Conservation (phyloP, 2,888 invertebrate species). For the Sphaerophoria taeniata region DNA sequence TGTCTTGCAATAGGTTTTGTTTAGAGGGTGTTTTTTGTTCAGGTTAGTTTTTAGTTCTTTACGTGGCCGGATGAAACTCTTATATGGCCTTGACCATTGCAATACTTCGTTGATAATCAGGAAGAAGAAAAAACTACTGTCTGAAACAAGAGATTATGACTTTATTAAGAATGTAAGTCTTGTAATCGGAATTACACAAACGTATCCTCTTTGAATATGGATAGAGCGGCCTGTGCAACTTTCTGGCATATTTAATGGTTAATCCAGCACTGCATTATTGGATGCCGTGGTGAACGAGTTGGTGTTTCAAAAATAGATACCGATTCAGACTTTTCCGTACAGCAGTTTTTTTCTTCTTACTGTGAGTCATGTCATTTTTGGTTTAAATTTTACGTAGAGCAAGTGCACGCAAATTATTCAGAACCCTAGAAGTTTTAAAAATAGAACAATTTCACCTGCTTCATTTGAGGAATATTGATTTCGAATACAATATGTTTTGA, state of each 20-base stretch:
- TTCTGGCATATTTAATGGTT: neutral
- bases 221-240: neutral
- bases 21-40: slow-evolving; percentile 24
- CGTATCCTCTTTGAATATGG: neutral
- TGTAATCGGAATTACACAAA: neutral
- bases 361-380: slow-evolving; percentile 24
- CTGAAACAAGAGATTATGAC: neutral
- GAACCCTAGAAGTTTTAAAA: slow-evolving; percentile 13
- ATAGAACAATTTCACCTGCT: slow-evolving; percentile 32
- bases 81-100: neutral
- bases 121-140: too few species aligned
- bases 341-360: slow-evolving; percentile 2
- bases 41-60: neutral
- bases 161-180: neutral
- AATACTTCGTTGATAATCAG: neutral
- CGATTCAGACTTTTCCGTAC: slow-evolving; percentile 29
- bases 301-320: slow-evolving; percentile 37
- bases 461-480: slow-evolving; percentile 17
- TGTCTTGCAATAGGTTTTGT: slow-evolving; percentile 37
- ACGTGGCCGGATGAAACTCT: neutral
- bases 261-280: neutral
- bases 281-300: neutral
- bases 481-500: neutral
- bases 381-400: slow-evolving; percentile 9
- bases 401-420: slow-evolving; percentile 15